Percentiles rank a stretch among this genome's conserved stretches.
Evolutionary conservation across 2,888 invertebrate genomes (phyloP).

Genomic region (Sinotaia quadrata): DNA sequence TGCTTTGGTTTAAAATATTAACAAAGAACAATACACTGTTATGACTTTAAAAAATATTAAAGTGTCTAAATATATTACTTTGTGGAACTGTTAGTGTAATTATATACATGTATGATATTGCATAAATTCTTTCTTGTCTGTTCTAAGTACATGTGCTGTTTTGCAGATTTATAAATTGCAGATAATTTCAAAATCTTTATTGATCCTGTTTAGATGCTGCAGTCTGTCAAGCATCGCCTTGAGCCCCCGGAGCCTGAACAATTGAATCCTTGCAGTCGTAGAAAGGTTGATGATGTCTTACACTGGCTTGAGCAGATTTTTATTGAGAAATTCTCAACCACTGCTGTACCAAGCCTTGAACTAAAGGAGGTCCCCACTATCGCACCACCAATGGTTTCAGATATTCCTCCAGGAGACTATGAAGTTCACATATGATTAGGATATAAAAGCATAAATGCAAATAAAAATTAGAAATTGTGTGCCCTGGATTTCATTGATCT

Average conservation of each 20-base stretch:
- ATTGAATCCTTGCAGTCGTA: conserved; percentile 5
- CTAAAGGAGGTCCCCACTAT: background rate
- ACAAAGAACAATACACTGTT: too few species aligned
- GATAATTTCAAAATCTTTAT: background rate
- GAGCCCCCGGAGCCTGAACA: conserved; percentile 26
- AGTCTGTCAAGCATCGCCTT: conserved; percentile 43
- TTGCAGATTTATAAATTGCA: too few species aligned
- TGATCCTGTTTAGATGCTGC: conserved; percentile 43
- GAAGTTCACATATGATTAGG: conserved; percentile 8
- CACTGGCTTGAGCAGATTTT: conserved; percentile 39
- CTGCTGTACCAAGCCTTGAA: background rate
- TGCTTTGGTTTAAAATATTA: too few species aligned
- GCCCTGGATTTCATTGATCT: too few species aligned
- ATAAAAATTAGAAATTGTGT: too few species aligned
- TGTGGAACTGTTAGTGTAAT: too few species aligned
- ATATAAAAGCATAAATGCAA: too few species aligned
- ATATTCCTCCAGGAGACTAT: background rate
- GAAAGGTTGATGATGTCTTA: conserved; percentile 32
- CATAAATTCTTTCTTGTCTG: too few species aligned
- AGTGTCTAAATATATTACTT: too few species aligned
- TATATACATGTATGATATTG: too few species aligned
- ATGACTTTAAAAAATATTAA: too few species aligned
- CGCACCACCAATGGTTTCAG: background rate
- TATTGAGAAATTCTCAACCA: conserved; percentile 32
- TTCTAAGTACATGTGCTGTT: too few species aligned